These are phyloP conservation scores for Caradrina kadenii DNA, from an alignment of 2,888 invertebrate species.

Conservation along the genomic window DNA sequence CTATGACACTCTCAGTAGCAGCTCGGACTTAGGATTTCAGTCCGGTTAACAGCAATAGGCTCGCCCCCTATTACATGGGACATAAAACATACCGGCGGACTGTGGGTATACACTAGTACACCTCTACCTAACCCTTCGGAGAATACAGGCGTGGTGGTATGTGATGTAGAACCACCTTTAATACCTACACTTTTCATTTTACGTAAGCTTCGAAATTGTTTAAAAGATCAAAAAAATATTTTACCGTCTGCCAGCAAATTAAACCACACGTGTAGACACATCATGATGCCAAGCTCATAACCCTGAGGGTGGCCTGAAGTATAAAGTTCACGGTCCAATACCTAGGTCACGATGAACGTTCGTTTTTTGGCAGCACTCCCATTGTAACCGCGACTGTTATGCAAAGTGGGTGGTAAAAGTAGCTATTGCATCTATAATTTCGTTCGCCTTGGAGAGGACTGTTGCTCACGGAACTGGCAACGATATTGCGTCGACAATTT, in stretches of 20 bases:
- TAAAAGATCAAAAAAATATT: neutral
- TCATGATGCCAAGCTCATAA: slow-evolving; percentile 41
- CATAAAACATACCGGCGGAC: too few relatives aligned
- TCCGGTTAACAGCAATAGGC: too few relatives aligned
- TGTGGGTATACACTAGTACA: too few relatives aligned
- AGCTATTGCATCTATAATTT: slow-evolving; percentile 42
- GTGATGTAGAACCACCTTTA: too few relatives aligned
- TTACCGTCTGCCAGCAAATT: slow-evolving; percentile 13
- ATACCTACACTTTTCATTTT: too few relatives aligned
- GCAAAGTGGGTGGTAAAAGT: slow-evolving; percentile 46
- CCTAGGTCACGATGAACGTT: slow-evolving; percentile 38
- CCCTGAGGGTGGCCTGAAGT: slow-evolving; percentile 22
- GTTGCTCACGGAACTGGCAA: slow-evolving; percentile 45
- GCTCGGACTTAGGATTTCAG: too few relatives aligned
- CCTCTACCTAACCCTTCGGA: too few relatives aligned
- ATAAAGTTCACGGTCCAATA: slow-evolving; percentile 41
- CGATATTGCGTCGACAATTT: slow-evolving; percentile 14
- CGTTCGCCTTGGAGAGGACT: slow-evolving; percentile 33
- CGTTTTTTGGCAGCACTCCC: slow-evolving; percentile 49
- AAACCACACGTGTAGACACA: neutral
- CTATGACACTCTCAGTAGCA: too few relatives aligned
- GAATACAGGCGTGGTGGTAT: too few relatives aligned
- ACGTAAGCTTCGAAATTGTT: too few relatives aligned
- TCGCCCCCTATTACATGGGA: too few relatives aligned
- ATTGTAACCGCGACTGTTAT: slow-evolving; percentile 36